These are phyloP conservation scores for Rostrhamus sociabilis DNA, from an alignment of 2,797 vertebrate genomes.

Conservation along the genomic window DNA sequence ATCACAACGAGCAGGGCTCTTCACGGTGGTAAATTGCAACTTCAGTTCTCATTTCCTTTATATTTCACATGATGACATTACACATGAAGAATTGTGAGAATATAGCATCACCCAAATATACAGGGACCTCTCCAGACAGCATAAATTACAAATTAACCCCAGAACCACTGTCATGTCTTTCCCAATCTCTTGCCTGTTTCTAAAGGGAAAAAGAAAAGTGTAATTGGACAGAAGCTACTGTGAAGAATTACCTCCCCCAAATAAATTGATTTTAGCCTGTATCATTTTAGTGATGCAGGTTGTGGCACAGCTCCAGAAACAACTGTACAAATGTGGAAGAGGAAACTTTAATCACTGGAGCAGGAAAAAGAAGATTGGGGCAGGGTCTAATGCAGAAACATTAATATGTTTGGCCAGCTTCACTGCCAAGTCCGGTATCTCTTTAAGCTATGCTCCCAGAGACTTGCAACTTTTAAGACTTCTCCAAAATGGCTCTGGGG, in stretches of 20 bases:
- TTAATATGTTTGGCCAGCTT: not conserved
- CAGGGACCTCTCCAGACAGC: not conserved
- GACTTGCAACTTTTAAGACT: not conserved
- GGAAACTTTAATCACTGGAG: not conserved
- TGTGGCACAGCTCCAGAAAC: not conserved
- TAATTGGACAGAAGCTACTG: not conserved
- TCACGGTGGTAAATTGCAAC: not conserved
- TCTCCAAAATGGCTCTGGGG: not conserved
- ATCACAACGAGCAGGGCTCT: not conserved
- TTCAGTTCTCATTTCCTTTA: slow-evolving; percentile 31
- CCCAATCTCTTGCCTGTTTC: not conserved
- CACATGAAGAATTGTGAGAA: not conserved
- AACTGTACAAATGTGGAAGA: not conserved
- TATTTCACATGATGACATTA: not conserved
- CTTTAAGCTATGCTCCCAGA: not conserved
- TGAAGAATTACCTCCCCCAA: not conserved
- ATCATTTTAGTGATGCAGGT: not conserved
- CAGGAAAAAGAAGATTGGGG: not conserved
- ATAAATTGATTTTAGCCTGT: not conserved
- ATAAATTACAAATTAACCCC: slow-evolving; percentile 1
- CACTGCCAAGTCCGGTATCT: not conserved
- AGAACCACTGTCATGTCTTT: not conserved
- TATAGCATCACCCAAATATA: not conserved
- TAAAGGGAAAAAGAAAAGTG: not conserved
- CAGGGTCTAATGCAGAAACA: not conserved